Base-by-base conservation (phyloP, 2,797 vertebrate species). In the Danionella dracula region DNA sequence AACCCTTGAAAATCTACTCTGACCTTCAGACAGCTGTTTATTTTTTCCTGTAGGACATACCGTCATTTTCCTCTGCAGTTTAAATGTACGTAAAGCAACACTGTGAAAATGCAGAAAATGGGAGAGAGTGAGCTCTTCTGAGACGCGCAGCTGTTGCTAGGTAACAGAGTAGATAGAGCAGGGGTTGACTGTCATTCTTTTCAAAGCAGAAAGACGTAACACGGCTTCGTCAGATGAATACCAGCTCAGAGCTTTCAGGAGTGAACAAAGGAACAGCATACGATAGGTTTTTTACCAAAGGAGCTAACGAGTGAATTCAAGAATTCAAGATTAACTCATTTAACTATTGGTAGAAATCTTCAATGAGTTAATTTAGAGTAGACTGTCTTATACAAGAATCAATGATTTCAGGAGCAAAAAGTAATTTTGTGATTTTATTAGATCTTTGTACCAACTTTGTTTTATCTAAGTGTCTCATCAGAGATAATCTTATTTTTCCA, bases 131-230 rank as follows among this genome's bases (percentile, higher is more conserved):
- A 31, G 56, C 42, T 70, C 46, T 63, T 73, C 74, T 78, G 51
- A 75, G 78, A 86, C 82, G 75, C 82, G 81, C 73, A 46, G 1
- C 13, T 13, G 84, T 87, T 85, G 84, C 85, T 77, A 76, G 74
- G 87, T 72, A 84, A 86, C 69, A 60, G 19, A 62, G 49, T 69
- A 79, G 74, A 81, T 67, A 16, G 51, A 72, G 46, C 38, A 74
- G 15, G 8, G 20, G 32, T 66, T 57, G 60, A 45, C 8, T 17
- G 49, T 66, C 35, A 45, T 66, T 62, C 32, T 38, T 61, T 60
- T 29, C 9, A 17, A 50, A 38, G 56, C 20, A 65, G 65, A 68
- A 20, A 35, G 19, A 55, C 7, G 5, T 38, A 46, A 48, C 40
- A 68, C 23, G 12, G 7, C 12, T 32, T 41, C 19, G 42, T 37